These are phyloP conservation scores for Scolopax bukidnonensis DNA, from an alignment of 2,797 vertebrate genomes.

Conservation along the genomic window DNA sequence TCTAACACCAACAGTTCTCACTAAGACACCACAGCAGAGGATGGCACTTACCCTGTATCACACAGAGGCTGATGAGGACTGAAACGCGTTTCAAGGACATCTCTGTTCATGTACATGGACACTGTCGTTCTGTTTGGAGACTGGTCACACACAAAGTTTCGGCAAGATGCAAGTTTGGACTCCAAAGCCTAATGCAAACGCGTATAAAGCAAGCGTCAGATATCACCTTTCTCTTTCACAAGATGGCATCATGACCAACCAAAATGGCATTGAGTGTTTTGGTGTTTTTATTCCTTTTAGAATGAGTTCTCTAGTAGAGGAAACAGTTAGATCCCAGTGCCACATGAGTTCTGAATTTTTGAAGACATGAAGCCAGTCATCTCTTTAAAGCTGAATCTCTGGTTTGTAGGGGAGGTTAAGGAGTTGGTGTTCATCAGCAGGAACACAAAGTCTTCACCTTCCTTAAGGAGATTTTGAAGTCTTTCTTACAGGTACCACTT, in stretches of 20 bases:
- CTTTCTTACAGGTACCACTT: not conserved
- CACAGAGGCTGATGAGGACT: slow-evolving; percentile 78
- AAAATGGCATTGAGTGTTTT: not conserved
- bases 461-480: not conserved
- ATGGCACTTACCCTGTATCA: slow-evolving; percentile 85
- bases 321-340: not conserved
- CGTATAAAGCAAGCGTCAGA: not conserved
- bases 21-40: not conserved
- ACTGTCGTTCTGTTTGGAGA: slow-evolving; percentile 78
- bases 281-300: not conserved
- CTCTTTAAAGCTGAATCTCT: not conserved
- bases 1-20: not conserved
- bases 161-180: slow-evolving; percentile 94
- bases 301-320: not conserved
- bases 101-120: slow-evolving; percentile 78
- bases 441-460: not conserved
- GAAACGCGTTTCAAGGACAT: slow-evolving; percentile 78
- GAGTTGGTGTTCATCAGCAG: not conserved
- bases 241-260: not conserved
- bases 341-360: not conserved
- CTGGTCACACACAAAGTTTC: slow-evolving; percentile 92
- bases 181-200: slow-evolving; percentile 88
- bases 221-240: not conserved
- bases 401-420: not conserved
- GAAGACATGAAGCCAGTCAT: not conserved